Evolutionary conservation across 2,113 vertebrate species (phyloP), one percentile per base, ranked within the genome.

Genomic region (Arizona elegans): DNA sequence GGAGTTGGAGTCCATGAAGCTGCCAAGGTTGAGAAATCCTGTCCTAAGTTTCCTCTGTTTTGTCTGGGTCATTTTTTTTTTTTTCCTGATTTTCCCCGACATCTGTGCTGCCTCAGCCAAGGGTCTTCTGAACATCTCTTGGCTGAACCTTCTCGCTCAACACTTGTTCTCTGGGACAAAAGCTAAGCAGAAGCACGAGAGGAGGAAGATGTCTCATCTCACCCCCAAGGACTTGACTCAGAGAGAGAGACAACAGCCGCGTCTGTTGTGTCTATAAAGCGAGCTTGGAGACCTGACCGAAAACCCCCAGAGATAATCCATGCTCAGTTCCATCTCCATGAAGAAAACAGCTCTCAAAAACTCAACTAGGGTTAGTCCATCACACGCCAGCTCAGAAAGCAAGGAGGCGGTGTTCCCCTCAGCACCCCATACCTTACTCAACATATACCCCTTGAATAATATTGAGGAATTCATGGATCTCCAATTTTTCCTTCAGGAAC

Each of bases 121-220:
- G 38, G 89, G 90, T 93, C 94, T 92, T 91, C 92, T 92, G 96
- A 95, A 92, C 88, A 52, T 0, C 33, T 55, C 91, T 92, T 94
- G 90, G 90, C 91, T 65, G 81, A 93, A 21, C 33, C 88, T 95
- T 88, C 52, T 0, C 3, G 0, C 0, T 91, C 92, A 91, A 95
- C 95, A 94, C 89, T 93, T 94, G 91, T 92, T 59, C 90, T 94
- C 94, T 89, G 92, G 95, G 93, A 38, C n/a, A 95, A 94, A 96
- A 95, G 91, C 95, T 94, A 96, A 70, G n/a, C 13, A 10, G 58
- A n/a, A 17, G 59, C 23, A 2, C 2, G 1, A 10, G 53, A 65
- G 88, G 38, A 38, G 23, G 21, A 38, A 11, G 24, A 88, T 26
- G 38, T 11, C 85, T 50, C 10, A 21, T 47, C 38, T 26, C 43